phyloP scores from a whole-genome alignment of 2,888 invertebrate genomes.

The Conistra vaccinii region DNA sequence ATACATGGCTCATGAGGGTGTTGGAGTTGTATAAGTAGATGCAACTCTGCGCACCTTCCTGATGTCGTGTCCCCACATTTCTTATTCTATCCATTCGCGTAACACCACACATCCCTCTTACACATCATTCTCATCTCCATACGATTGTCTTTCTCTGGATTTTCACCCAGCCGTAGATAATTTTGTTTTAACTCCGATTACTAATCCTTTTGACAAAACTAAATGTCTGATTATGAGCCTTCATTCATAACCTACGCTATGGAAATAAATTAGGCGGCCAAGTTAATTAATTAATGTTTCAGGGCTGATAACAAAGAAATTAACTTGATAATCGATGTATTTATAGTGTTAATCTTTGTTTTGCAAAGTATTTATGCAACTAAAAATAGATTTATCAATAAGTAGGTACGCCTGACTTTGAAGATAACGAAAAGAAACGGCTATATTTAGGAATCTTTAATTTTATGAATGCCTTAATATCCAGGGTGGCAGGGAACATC shows the following conservation, averaged over 20 bases:
- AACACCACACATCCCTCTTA: background rate
- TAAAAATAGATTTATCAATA: slow-evolving; percentile 27
- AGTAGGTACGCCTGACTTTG: background rate
- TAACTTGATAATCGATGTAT: slow-evolving; percentile 13
- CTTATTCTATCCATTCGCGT: background rate
- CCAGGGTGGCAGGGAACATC: too few species aligned
- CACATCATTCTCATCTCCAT: background rate
- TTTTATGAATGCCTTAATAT: too few species aligned
- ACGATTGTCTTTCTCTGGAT: background rate
- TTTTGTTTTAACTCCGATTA: background rate
- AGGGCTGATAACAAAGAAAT: background rate
- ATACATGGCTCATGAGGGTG: too few species aligned
- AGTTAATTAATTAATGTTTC: background rate
- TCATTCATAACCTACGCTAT: background rate
- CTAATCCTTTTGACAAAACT: background rate
- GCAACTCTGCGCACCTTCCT: too few species aligned
- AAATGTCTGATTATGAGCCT: background rate
- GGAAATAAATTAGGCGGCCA: background rate
- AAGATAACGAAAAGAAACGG: slow-evolving; percentile 2
- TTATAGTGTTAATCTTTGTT: slow-evolving; percentile 19
- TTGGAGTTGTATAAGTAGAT: too few species aligned
- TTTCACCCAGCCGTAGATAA: background rate
- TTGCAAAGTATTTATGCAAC: slow-evolving; percentile 6
- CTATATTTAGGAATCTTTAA: slow-evolving; percentile 7
- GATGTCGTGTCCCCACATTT: too few species aligned